Percentiles rank a stretch among this genome's conserved stretches.
Conservation (phyloP, 2,888 invertebrate species). For the Orchesella flavescens region DNA sequence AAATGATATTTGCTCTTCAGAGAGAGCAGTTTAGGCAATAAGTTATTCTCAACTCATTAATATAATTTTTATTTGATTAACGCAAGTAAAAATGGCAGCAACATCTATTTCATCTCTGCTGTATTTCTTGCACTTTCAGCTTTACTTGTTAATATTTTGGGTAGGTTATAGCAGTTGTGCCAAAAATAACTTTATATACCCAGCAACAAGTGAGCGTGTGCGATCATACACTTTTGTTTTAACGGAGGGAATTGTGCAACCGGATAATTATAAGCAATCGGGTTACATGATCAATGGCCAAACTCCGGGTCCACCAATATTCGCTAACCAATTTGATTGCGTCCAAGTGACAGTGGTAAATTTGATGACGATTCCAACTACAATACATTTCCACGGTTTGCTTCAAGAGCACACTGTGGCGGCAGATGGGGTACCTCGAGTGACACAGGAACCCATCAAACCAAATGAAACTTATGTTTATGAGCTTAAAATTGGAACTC, state of each 20-base stretch:
- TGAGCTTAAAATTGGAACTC: conserved; percentile 55
- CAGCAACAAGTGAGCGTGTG: background rate
- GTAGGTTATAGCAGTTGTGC: no score
- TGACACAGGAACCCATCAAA: conserved; percentile 64
- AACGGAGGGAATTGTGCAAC: conserved; percentile 38
- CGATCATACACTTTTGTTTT: conserved; percentile 34
- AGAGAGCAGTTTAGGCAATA: no score
- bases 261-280: conserved; percentile 40
- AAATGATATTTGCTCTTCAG: no score
- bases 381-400: conserved; percentile 67
- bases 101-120: no score
- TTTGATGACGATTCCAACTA: conserved; percentile 27
- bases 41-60: no score
- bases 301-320: conserved; percentile 62
- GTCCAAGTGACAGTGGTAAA: conserved; percentile 55
- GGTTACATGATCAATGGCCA: conserved; percentile 60
- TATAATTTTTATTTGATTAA: no score
- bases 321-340: conserved; percentile 37
- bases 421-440: conserved; percentile 64
- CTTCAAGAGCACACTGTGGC: conserved; percentile 55
- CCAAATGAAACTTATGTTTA: conserved; percentile 60
- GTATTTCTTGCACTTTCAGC: no score
- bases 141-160: no score
- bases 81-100: no score
- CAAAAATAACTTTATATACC: conserved; percentile 23